phyloP scores from a whole-genome alignment of 2,888 invertebrate genomes.

The Temnothorax ravouxi region DNA sequence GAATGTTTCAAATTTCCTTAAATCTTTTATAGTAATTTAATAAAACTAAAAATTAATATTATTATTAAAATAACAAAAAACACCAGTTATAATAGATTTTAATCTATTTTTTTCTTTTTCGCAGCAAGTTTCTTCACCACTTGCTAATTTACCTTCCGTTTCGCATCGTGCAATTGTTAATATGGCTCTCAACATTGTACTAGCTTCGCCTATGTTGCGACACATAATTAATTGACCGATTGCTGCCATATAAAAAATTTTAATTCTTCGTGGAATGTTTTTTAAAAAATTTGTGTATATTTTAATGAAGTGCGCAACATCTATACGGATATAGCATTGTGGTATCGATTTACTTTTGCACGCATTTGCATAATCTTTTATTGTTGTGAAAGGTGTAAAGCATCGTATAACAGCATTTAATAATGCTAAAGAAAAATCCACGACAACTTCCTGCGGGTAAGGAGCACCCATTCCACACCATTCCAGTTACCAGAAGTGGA shows the following conservation, averaged over 20 bases:
- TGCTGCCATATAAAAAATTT: conserved; percentile 24
- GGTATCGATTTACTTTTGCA: background rate
- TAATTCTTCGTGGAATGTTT: background rate
- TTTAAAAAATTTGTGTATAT: background rate
- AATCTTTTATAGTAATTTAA: too few species aligned
- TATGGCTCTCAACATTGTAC: background rate
- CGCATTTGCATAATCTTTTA: conserved; percentile 8
- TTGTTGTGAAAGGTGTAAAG: background rate
- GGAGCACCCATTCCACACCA: background rate
- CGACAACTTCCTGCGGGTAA: background rate
- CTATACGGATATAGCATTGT: background rate
- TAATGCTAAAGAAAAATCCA: background rate
- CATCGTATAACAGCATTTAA: background rate
- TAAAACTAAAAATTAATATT: too few species aligned
- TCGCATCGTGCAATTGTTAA: background rate
- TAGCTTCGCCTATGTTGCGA: background rate
- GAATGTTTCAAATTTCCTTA: too few species aligned
- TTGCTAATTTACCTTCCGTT: background rate
- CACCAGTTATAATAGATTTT: conserved; percentile 16
- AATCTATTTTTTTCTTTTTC: conserved; percentile 1
- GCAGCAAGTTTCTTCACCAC: background rate
- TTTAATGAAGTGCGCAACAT: conserved; percentile 12
- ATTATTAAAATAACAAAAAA: background rate
- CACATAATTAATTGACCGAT: conserved; percentile 19
- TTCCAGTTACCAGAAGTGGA: conserved; percentile 6